These are phyloP conservation scores for Clarias macrocephalus DNA, from an alignment of 2,113 vertebrate species.

Conservation along the genomic window DNA sequence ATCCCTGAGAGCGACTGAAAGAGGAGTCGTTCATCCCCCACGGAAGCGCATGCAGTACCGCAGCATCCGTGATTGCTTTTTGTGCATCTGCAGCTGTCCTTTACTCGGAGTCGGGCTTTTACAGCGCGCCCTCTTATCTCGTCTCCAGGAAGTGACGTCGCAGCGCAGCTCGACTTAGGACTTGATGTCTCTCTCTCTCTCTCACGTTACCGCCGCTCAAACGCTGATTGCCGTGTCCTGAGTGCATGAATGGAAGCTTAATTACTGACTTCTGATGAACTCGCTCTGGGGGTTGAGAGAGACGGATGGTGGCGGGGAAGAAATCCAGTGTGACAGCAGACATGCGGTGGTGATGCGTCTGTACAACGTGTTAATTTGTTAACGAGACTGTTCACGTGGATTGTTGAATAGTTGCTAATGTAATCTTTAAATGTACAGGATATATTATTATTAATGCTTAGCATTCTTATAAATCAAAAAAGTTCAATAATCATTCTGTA, in stretches of 20 bases:
- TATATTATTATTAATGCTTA: background rate
- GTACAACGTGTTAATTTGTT: background rate
- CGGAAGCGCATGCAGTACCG: background rate
- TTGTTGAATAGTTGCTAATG: background rate
- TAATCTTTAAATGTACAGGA: background rate
- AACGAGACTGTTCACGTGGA: background rate
- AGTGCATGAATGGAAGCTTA: constrained; percentile 46
- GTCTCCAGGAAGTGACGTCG: constrained; percentile 42
- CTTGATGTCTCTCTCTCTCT: constrained; percentile 1
- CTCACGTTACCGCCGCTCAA: constrained; percentile 1
- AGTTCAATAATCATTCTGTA: background rate
- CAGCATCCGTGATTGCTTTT: constrained; percentile 17
- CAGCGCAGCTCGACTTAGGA: background rate
- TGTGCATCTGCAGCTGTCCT: constrained; percentile 13
- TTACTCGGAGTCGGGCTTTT: background rate
- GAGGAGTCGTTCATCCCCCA: background rate
- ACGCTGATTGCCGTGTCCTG: constrained; percentile 10
- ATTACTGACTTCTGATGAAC: constrained; percentile 27
- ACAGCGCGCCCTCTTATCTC: constrained; percentile 7
- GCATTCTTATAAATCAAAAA: background rate
- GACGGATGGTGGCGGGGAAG: background rate
- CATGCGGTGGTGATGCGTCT: no score
- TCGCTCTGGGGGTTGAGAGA: background rate
- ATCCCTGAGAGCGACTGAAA: background rate
- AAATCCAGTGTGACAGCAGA: background rate